These are phyloP conservation scores for Machaerirhynchus nigripectus DNA, from an alignment of 2,113 vertebrate species.

Conservation along the genomic window DNA sequence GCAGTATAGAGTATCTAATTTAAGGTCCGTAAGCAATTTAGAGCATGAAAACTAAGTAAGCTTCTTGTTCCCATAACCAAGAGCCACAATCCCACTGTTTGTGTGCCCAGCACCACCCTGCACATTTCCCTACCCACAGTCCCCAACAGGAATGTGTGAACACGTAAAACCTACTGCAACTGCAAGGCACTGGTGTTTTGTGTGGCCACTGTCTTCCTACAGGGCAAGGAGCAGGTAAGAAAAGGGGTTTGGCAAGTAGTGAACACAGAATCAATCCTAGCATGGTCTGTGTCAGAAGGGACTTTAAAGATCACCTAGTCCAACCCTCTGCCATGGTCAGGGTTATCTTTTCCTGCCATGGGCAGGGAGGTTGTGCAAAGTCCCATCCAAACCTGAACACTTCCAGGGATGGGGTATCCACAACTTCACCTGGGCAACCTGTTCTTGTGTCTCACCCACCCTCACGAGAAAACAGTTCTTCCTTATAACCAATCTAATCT, in stretches of 20 bases:
- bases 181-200: not conserved
- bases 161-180: not conserved
- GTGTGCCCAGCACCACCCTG: not conserved
- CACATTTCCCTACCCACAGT: not conserved
- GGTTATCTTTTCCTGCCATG: not conserved
- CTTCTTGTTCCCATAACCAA: not conserved
- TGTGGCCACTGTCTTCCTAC: not conserved
- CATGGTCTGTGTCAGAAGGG: not conserved
- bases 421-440: not conserved
- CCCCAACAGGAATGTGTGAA: not conserved
- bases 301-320: not conserved
- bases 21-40: not conserved
- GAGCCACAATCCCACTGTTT: not conserved
- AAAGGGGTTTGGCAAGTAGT: not conserved
- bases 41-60: not conserved
- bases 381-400: not conserved
- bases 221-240: not conserved
- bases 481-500: not conserved
- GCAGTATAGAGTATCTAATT: not conserved
- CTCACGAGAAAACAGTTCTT: not conserved
- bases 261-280: not conserved
- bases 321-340: not conserved
- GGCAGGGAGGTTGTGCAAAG: not conserved
- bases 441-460: not conserved
- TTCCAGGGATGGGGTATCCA: not conserved